Conservation (phyloP, 2,113 vertebrate species). For the Sisor rabdophorus region DNA sequence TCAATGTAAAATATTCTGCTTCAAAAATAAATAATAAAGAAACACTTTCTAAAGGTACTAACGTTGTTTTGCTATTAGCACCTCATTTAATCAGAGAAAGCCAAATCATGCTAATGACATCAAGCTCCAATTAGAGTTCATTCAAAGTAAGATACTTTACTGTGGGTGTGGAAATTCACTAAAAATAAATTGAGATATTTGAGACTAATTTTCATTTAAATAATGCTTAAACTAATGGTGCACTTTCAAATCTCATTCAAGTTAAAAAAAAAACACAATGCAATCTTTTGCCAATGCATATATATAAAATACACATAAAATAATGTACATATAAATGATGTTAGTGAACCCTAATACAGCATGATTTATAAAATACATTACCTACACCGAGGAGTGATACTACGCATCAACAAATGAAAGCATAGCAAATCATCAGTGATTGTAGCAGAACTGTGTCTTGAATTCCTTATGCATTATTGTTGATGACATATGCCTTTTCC, state of each 20-base stretch:
- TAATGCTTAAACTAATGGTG: background rate
- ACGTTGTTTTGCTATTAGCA: background rate
- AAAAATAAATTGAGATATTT: background rate
- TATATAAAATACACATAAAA: background rate
- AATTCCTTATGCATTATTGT: conserved; percentile 50
- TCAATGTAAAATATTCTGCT: background rate
- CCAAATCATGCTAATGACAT: conserved; percentile 14
- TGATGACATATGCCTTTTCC: conserved; percentile 31
- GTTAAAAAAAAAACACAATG: background rate
- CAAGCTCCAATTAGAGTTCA: background rate
- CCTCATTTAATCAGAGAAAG: background rate
- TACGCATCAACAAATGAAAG: conserved; percentile 17
- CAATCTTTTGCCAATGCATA: background rate
- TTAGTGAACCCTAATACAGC: conserved; percentile 9
- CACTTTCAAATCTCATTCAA: background rate
- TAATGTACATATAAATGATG: background rate
- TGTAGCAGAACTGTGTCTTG: conserved; percentile 35
- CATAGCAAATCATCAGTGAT: conserved; percentile 34
- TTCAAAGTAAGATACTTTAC: background rate
- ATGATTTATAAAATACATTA: background rate
- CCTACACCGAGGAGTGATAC: background rate
- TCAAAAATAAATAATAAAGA: background rate
- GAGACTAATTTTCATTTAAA: no score
- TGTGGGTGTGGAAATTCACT: background rate
- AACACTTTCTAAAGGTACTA: background rate